Conservation (phyloP, 2,797 vertebrate genomes). For the Sebastes vulpes region DNA sequence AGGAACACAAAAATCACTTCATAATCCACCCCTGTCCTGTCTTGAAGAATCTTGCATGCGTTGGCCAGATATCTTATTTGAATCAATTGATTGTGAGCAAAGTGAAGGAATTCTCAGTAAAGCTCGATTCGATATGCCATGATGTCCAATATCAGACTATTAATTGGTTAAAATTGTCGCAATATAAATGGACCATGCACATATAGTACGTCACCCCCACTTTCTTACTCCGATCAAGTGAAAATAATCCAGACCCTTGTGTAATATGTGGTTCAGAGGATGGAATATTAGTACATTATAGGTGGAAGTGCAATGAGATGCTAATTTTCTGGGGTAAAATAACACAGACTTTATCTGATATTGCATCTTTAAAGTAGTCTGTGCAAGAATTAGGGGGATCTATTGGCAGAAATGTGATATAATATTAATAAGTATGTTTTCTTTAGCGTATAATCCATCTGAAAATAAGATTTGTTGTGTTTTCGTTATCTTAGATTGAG, state of each 20-base stretch:
- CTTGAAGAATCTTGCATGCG: neutral
- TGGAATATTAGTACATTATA: neutral
- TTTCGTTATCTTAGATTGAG: no score
- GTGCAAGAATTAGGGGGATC: no score
- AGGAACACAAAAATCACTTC: neutral
- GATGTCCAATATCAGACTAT: neutral
- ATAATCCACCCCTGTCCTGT: neutral
- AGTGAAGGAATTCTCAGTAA: neutral
- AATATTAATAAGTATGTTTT: no score
- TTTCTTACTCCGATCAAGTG: neutral
- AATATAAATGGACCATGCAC: neutral
- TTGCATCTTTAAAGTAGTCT: neutral
- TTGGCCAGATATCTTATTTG: neutral
- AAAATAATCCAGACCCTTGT: neutral
- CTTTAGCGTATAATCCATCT: no score
- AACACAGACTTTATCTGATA: neutral
- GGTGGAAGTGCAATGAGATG: neutral
- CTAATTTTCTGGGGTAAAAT: no score
- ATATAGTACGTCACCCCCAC: neutral
- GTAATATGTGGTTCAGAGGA: neutral
- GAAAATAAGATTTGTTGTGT: no score
- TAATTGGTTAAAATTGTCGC: neutral
- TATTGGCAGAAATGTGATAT: no score
- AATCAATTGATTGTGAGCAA: neutral
- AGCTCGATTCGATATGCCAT: neutral